These are phyloP conservation scores for Eilema sororculum DNA, from an alignment of 2,888 invertebrate genomes.

Conservation along the genomic window DNA sequence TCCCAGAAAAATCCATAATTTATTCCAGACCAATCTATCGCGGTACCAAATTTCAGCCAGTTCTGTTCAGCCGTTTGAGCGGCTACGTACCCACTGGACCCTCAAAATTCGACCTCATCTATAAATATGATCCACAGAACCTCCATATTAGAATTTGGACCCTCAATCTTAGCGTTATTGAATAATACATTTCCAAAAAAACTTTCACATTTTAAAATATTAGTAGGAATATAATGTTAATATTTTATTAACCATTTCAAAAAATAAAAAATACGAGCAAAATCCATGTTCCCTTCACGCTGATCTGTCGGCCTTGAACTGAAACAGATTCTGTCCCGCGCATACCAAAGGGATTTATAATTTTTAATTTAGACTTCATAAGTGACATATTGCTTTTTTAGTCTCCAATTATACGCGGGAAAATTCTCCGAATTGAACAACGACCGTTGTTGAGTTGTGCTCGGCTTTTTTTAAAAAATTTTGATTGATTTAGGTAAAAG, in stretches of 20 bases:
- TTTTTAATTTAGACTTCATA: conserved; percentile 52
- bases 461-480: not conserved
- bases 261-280: not conserved
- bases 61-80: too few species aligned
- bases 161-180: too few species aligned
- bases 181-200: too few species aligned
- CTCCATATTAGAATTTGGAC: too few species aligned
- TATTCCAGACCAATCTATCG: too few species aligned
- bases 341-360: conserved; percentile 50
- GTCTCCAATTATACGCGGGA: conserved; percentile 28
- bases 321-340: conserved; percentile 31
- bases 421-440: conserved; percentile 40
- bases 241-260: not conserved
- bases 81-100: too few species aligned
- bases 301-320: conserved; percentile 51
- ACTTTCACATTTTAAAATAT: too few species aligned
- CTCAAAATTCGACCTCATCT: too few species aligned
- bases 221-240: not conserved
- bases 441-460: conserved; percentile 16
- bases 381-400: conserved; percentile 40
- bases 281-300: conserved; percentile 42
- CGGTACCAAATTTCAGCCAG: too few species aligned
- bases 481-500: not conserved
- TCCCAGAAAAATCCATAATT: too few species aligned
- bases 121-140: too few species aligned